phyloP scores from a whole-genome alignment of 2,888 invertebrate genomes.

The Capitulum mitella region DNA sequence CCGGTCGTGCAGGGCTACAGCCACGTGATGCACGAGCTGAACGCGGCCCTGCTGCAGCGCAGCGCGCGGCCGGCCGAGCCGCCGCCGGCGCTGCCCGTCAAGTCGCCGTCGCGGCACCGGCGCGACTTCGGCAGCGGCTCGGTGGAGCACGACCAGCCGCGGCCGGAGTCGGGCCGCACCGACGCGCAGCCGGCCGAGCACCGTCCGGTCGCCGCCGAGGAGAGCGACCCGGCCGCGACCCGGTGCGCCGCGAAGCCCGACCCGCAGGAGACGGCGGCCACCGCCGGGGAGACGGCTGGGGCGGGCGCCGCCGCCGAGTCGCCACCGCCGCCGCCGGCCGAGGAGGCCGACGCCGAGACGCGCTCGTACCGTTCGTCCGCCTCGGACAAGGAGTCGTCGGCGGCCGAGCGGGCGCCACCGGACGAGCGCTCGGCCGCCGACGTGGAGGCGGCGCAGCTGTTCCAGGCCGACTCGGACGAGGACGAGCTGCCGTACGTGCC shows the following conservation, averaged over 20 bases:
- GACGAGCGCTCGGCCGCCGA: conserved; percentile 35
- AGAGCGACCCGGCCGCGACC: not conserved
- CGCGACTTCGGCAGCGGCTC: not conserved
- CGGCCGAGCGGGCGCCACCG: conserved; percentile 54
- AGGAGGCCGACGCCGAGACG: conserved; percentile 14
- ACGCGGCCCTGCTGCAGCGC: not conserved
- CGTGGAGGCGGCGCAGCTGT: conserved; percentile 50
- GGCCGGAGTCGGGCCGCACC: not conserved
- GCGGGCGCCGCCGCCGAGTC: not conserved
- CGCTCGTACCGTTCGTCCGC: conserved; percentile 51
- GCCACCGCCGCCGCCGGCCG: not conserved
- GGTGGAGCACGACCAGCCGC: not conserved
- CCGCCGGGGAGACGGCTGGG: not conserved
- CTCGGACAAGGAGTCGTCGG: conserved; percentile 61
- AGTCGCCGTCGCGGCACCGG: not conserved
- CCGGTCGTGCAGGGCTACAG: not conserved
- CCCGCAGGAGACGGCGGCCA: no score
- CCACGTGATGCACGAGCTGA: not conserved
- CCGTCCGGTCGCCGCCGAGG: no score
- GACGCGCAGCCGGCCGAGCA: not conserved
- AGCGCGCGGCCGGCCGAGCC: not conserved
- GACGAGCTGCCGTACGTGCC: conserved; percentile 75
- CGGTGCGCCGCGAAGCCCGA: no score
- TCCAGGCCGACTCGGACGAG: conserved; percentile 69
- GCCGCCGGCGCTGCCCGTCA: not conserved